Base-by-base conservation (phyloP, 2,888 invertebrate genomes). In the Choreutis nemorana region DNA sequence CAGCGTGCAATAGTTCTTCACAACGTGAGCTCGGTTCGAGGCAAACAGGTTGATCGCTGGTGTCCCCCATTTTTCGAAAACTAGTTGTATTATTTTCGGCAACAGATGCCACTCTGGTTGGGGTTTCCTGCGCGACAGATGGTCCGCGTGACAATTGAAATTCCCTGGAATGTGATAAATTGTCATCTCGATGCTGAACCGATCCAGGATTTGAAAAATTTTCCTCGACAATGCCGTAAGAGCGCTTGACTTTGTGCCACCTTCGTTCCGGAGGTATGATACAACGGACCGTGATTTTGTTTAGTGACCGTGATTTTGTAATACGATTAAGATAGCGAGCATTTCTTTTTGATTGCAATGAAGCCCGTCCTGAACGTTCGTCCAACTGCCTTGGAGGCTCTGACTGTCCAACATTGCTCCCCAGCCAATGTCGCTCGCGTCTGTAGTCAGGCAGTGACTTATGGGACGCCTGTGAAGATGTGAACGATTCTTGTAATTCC, bases 31-130 rank as follows among this genome's bases (percentile, higher is more conserved):
- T 11, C 4, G n/a, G 1, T 12, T 13, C 1, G 45, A 44, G 0
- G 48, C 47, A 28, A 49, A 48, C 3, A 47, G 30, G 18, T 46
- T 44, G 29, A 47, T 34, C n/a, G 22, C 27, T 2, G 44, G 50
- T 1, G 14, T 35, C 1, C 43, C 44, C 35, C 30, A 42, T 29
- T 42, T 44, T 1, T 12, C 4, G 26, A 45, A 45, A 8, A 40
- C 27, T n/a, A 13, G n/a, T 8, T 24, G 4, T 8, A 30, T 32
- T 6, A 31, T 11, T 3, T 28, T 8, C 5, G 34, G 12, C 1
- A 29, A 22, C 6, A 40, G 21, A 12, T 33, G 32, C 31, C 30
- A 36, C 14, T 38, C 36, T 9, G 30, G 33, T 15, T 15, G 26
- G 7, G 5, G 8, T 6, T 18, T 18, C 8, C 5, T 6, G 8